These are phyloP conservation scores for Otus scops DNA, from an alignment of 2,797 vertebrate species.

Conservation along the genomic window DNA sequence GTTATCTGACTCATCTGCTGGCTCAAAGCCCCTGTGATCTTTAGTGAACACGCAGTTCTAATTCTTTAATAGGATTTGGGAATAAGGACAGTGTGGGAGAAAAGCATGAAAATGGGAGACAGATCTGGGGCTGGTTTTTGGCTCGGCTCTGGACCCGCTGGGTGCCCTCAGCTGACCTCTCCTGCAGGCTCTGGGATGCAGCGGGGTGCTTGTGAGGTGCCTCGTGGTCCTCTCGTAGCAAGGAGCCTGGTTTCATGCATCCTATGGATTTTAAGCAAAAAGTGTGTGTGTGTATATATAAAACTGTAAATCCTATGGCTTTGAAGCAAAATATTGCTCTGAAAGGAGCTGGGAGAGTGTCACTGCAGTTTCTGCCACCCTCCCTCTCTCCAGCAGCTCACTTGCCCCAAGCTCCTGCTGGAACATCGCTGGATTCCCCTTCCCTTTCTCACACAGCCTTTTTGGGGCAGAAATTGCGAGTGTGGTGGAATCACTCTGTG, in stretches of 20 bases:
- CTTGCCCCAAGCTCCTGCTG: neutral
- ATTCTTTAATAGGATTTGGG: constrained; percentile 13
- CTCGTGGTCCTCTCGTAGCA: accelerated
- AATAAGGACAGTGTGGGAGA: neutral
- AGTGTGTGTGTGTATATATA: too few species aligned
- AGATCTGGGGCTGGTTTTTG: neutral
- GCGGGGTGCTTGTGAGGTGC: neutral
- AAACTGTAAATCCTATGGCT: neutral
- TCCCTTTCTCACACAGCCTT: neutral
- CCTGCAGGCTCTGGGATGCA: neutral
- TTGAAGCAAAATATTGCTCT: neutral
- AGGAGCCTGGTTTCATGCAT: neutral
- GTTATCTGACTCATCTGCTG: constrained; percentile 33
- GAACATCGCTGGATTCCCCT: neutral
- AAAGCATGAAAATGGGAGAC: neutral
- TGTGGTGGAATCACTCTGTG: neutral
- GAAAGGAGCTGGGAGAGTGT: neutral
- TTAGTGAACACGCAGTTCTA: neutral
- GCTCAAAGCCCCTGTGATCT: constrained; percentile 40
- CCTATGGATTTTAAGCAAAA: neutral
- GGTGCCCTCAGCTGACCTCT: accelerated
- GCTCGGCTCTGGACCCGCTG: neutral
- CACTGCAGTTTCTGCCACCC: neutral
- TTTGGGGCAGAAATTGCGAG: neutral
- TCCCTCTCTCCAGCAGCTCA: neutral